Evolutionary conservation across 2,888 invertebrate species (phyloP).

Genomic region (Sicus ferrugineus): DNA sequence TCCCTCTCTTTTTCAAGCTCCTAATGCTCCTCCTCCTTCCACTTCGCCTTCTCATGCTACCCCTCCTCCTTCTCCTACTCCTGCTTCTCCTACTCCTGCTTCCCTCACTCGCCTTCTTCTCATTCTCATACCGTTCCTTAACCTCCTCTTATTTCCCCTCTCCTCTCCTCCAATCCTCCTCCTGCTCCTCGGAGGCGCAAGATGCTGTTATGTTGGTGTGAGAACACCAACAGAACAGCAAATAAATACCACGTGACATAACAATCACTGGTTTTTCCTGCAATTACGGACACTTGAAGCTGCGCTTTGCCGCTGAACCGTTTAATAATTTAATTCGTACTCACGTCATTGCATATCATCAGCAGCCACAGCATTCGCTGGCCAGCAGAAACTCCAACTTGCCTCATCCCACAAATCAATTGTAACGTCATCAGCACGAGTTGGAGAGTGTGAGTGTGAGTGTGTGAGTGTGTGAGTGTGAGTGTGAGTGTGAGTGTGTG

Average conservation of each 20-base stretch:
- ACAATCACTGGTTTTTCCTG: neutral
- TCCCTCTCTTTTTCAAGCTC: no score
- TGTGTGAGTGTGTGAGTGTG: neutral
- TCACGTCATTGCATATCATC: constrained; percentile 6
- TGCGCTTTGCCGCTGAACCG: neutral
- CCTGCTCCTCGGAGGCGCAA: no score
- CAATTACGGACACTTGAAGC: neutral
- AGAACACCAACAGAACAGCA: no score
- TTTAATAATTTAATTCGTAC: constrained; percentile 7
- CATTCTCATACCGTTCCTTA: no score
- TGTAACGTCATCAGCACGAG: neutral
- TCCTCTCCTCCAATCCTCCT: no score
- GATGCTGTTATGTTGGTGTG: no score
- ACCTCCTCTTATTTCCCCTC: no score
- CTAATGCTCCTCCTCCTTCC: no score
- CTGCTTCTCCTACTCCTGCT: no score
- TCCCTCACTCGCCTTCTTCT: no score
- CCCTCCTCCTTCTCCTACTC: no score
- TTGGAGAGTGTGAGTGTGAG: neutral
- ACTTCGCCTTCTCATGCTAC: no score
- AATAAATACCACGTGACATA: neutral
- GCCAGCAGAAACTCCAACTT: neutral
- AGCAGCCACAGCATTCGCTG: neutral
- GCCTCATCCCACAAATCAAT: constrained; percentile 5
- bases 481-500: neutral